A percentile compares a stretch with the other conserved stretches of the same genome.
phyloP scores from a whole-genome alignment of 2,888 invertebrate species.

The Marasmarcha lunaedactyla region DNA sequence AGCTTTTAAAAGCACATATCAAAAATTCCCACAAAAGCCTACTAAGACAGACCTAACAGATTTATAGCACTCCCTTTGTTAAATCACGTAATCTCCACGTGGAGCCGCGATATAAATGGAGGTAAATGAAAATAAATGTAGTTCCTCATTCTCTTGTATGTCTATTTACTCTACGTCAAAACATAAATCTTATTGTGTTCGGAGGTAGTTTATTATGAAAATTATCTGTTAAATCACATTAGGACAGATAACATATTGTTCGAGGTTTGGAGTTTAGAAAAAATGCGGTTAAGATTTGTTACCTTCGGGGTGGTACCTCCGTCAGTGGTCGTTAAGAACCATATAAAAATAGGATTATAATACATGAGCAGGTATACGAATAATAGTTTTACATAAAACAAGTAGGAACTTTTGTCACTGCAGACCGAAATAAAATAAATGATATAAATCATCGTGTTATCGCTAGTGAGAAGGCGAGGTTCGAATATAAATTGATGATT shows the following conservation, averaged over 20 bases:
- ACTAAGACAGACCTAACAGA: slow-evolving; percentile 66
- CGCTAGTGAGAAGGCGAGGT: slow-evolving; percentile 41
- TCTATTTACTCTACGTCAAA: slow-evolving; percentile 58
- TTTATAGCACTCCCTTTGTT: slow-evolving; percentile 67
- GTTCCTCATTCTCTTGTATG: slow-evolving; percentile 65
- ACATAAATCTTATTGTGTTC: slow-evolving; percentile 58
- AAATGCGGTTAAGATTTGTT: slow-evolving; percentile 57
- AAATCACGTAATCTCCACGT: slow-evolving; percentile 70
- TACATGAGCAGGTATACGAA: slow-evolving; percentile 30
- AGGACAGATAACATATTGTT: slow-evolving; percentile 65
- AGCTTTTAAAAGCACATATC: slow-evolving; percentile 72
- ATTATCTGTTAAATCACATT: slow-evolving; percentile 70
- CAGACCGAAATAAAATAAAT: neutral
- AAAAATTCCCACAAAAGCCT: slow-evolving; percentile 70
- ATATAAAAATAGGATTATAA: slow-evolving; percentile 27
- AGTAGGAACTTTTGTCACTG: slow-evolving; percentile 6
- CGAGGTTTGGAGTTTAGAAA: slow-evolving; percentile 46
- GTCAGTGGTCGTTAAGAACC: slow-evolving; percentile 32
- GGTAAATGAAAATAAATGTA: slow-evolving; percentile 69
- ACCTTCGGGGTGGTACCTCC: slow-evolving; percentile 58
- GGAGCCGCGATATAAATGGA: slow-evolving; percentile 65
- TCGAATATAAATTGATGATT: slow-evolving; percentile 55
- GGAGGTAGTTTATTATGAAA: slow-evolving; percentile 61
- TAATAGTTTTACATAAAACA: slow-evolving; percentile 13
- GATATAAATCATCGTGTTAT: slow-evolving; percentile 37